phyloP scores from a whole-genome alignment of 2,797 vertebrate genomes.

The Chelmon rostratus region DNA sequence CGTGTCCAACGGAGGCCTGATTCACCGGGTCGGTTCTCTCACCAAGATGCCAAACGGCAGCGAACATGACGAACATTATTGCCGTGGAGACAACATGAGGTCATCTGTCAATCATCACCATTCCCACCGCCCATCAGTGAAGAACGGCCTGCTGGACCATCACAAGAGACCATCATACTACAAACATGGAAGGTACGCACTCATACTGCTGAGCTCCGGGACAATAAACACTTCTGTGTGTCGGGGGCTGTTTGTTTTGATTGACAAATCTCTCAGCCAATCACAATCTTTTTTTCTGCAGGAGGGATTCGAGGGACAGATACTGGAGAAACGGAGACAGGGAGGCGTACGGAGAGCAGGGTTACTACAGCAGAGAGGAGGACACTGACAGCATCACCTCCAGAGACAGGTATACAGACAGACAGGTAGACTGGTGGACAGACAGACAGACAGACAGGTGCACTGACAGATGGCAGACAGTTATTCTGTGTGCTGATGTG shows the following conservation, averaged over 20 bases:
- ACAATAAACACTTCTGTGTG: no score
- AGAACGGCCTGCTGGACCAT: conserved; percentile 65
- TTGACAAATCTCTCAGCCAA: conserved; percentile 12
- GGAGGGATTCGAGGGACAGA: conserved; percentile 72
- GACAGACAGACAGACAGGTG: conserved; percentile 41
- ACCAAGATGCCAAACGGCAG: conserved; percentile 66
- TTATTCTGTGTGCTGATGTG: conserved; percentile 3
- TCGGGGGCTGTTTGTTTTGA: background rate
- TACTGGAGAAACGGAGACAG: conserved; percentile 69
- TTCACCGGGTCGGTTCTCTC: conserved; percentile 73
- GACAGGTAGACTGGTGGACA: conserved; percentile 28
- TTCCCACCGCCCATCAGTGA: conserved; percentile 54
- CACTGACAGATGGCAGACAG: background rate
- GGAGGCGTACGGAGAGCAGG: conserved; percentile 70
- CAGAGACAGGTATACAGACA: conserved; percentile 70
- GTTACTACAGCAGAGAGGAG: conserved; percentile 82
- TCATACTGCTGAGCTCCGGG: rapidly evolving
- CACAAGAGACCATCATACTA: conserved; percentile 61
- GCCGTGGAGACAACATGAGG: conserved; percentile 53
- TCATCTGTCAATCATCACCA: conserved; percentile 63
- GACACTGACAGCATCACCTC: conserved; percentile 76
- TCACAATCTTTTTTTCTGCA: conserved; percentile 27
- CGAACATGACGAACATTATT: conserved; percentile 56
- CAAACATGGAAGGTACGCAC: conserved; percentile 55
- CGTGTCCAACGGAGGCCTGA: conserved; percentile 71